phyloP scores from a whole-genome alignment of 1,140 invertebrate species.

The Hermetia illucens region DNA sequence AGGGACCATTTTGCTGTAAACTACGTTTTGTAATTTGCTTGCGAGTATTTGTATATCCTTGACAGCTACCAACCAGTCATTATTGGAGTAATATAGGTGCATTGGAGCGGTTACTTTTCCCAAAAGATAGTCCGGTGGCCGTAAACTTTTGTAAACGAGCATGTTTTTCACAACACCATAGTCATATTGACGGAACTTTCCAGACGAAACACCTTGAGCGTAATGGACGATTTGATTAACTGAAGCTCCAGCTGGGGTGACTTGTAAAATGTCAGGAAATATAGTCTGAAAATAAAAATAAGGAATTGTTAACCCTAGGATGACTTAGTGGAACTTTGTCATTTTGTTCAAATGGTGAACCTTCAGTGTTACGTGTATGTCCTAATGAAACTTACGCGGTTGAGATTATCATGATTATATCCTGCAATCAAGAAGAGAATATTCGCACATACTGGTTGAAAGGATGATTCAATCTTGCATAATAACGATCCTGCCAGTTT shows the following conservation, averaged over 20 bases:
- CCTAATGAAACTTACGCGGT: no score
- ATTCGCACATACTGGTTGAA: constrained; percentile 40
- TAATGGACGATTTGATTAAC: constrained; percentile 34
- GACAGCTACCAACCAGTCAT: constrained; percentile 40
- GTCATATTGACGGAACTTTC: constrained; percentile 30
- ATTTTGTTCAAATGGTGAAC: no score
- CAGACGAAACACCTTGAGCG: constrained; percentile 29
- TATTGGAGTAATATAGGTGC: constrained; percentile 41
- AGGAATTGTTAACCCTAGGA: no score
- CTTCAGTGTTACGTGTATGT: no score
- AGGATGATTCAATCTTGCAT: constrained; percentile 35
- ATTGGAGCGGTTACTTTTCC: constrained; percentile 43
- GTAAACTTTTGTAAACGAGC: constrained; percentile 27
- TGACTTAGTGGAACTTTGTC: no score
- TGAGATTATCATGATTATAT: no score
- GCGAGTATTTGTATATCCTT: constrained; percentile 43
- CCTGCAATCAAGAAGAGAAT: no score
- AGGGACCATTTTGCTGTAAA: constrained; percentile 32
- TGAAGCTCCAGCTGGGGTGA: constrained; percentile 37
- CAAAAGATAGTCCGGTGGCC: constrained; percentile 39
- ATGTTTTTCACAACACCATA: constrained; percentile 32
- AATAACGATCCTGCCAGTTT: constrained; percentile 33
- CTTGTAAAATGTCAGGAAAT: constrained; percentile 30
- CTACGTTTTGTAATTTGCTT: constrained; percentile 18
- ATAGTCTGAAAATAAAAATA: constrained; percentile 15